A percentile compares a stretch with the other conserved stretches of the same genome.
These are phyloP conservation scores for Cactoblastis cactorum DNA, from an alignment of 2,888 invertebrate species.

Conservation along the genomic window DNA sequence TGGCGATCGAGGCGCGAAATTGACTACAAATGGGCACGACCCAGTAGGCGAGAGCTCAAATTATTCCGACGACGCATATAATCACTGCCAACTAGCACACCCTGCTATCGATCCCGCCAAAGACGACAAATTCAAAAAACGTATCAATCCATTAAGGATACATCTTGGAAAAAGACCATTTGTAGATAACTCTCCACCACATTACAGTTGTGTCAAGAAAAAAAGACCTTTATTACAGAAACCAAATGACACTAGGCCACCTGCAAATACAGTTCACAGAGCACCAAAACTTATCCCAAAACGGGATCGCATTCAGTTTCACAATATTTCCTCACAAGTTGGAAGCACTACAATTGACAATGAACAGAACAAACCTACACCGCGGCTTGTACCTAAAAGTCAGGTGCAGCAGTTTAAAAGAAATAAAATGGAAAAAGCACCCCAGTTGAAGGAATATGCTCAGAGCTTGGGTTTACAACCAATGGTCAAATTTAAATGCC, in stretches of 20 bases:
- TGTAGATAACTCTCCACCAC: slow-evolving; percentile 63
- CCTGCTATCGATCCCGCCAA: slow-evolving; percentile 40
- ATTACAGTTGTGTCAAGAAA: slow-evolving; percentile 56
- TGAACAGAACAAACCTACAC: slow-evolving; percentile 69
- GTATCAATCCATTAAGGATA: slow-evolving; percentile 68
- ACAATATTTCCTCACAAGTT: slow-evolving; percentile 53
- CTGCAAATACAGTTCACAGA: slow-evolving; percentile 43
- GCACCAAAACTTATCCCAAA: slow-evolving; percentile 67
- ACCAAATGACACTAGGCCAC: slow-evolving; percentile 48
- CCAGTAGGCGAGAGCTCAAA: slow-evolving; percentile 44
- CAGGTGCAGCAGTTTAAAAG: slow-evolving; percentile 68
- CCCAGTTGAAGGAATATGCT: slow-evolving; percentile 81
- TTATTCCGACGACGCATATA: slow-evolving; percentile 38
- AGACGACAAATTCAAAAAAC: slow-evolving; percentile 60
- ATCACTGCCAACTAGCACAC: slow-evolving; percentile 39
- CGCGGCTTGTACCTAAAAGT: slow-evolving; percentile 70
- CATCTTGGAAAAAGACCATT: slow-evolving; percentile 73
- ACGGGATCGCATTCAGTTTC: slow-evolving; percentile 53
- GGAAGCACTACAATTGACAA: slow-evolving; percentile 42
- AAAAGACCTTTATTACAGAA: slow-evolving; percentile 52
- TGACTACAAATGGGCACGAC: slow-evolving; percentile 66
- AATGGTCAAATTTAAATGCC: slow-evolving; percentile 85
- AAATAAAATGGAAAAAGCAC: slow-evolving; percentile 62
- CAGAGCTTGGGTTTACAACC: slow-evolving; percentile 86
- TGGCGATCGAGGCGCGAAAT: slow-evolving; percentile 57